A percentile compares a stretch with the other conserved stretches of the same genome.
Conservation (phyloP, 2,797 vertebrate species). For the Syngnathus rostellatus region DNA sequence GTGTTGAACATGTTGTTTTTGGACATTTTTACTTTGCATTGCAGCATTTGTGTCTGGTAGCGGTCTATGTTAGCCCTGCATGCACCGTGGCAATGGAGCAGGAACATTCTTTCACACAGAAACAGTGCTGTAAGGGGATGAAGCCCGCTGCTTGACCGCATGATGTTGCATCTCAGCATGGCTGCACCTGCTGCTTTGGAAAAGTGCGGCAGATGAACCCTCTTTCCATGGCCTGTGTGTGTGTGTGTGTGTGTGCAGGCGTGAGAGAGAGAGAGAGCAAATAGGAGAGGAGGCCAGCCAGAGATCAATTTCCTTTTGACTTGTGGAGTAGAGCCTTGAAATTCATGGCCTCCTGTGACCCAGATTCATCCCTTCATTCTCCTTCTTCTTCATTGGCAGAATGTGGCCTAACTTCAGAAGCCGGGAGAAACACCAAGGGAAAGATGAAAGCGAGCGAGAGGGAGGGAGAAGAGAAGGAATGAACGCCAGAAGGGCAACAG, state of each 20-base stretch:
- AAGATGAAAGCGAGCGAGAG: conserved; percentile 23
- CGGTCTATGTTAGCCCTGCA: background rate
- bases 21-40: too few species aligned
- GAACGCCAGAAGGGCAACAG: conserved; percentile 9
- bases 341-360: conserved; percentile 74
- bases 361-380: conserved; percentile 68
- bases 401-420: conserved; percentile 38
- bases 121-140: conserved; percentile 7
- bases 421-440: conserved; percentile 17
- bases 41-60: too few species aligned
- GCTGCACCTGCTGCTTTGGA: conserved; percentile 50
- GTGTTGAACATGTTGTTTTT: too few species aligned
- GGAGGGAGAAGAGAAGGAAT: conserved; percentile 20
- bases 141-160: conserved; percentile 2
- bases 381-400: conserved; percentile 50
- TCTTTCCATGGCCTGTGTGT: conserved; percentile 29
- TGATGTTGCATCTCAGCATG: conserved; percentile 13
- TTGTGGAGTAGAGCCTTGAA: conserved; percentile 62
- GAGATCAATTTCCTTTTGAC: conserved; percentile 64
- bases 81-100: background rate
- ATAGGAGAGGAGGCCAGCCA: conserved; percentile 31
- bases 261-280: conserved; percentile 16
- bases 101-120: conserved; percentile 11
- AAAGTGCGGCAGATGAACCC: conserved; percentile 36
- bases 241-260: conserved; percentile 5